Conservation (phyloP, 1,140 invertebrate genomes). For the Drosophila punjabiensis region DNA sequence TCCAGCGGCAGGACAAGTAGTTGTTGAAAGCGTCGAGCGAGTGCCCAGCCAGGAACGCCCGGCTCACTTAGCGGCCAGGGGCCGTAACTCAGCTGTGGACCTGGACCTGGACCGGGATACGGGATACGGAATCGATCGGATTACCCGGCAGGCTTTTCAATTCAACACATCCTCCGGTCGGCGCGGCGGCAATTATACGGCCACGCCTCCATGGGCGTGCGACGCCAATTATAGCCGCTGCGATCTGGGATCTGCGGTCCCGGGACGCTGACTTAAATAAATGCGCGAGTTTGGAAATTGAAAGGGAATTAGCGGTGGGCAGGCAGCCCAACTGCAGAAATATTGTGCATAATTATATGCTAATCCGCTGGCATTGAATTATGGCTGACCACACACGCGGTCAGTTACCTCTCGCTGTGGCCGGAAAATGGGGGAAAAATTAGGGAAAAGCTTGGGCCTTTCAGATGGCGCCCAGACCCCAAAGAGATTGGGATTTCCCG, state of each 20-base stretch:
- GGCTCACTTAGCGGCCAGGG: constrained; percentile 70
- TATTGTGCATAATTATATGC: constrained; percentile 82
- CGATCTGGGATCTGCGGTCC: constrained; percentile 17
- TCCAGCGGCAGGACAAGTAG: constrained; percentile 59
- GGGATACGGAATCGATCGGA: constrained; percentile 61
- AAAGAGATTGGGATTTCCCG: constrained; percentile 35
- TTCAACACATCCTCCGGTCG: constrained; percentile 77
- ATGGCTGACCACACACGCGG: constrained; percentile 43
- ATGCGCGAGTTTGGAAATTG: constrained; percentile 80
- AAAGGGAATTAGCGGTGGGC: constrained; percentile 71
- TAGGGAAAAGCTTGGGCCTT: constrained; percentile 5
- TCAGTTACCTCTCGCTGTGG: constrained; percentile 24
- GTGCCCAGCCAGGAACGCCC: constrained; percentile 56
- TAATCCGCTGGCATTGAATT: constrained; percentile 66
- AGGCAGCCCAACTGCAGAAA: constrained; percentile 57
- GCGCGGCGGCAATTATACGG: constrained; percentile 64
- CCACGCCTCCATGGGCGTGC: constrained; percentile 51
- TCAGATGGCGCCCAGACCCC: constrained; percentile 13
- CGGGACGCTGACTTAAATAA: constrained; percentile 77
- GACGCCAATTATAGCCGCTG: constrained; percentile 70
- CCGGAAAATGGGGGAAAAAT: neutral
- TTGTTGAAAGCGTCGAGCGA: constrained; percentile 80
- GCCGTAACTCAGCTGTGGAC: constrained; percentile 56
- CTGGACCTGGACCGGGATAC: constrained; percentile 3
- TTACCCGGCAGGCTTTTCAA: constrained; percentile 82